Base-by-base conservation (phyloP, 2,888 invertebrate genomes). In the Osedax frankpressi region DNA sequence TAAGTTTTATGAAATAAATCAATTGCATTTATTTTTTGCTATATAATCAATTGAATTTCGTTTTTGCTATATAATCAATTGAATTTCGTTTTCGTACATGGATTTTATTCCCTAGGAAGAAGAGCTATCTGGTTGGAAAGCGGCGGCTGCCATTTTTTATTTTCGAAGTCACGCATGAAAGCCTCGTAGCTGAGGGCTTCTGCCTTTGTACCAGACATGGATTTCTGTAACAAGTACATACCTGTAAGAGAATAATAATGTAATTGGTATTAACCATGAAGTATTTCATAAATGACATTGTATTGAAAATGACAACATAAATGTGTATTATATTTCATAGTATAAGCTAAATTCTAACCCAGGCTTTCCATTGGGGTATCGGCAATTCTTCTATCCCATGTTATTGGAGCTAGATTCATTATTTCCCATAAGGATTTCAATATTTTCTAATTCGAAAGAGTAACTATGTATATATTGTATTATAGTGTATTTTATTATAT, bases 101-200 rank as follows among this genome's bases (percentile, higher is more conserved):
- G n/a, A 44, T 44, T 19, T 44, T 44, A 44, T 24, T 72, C 71
- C 3, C 71, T 76, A 19, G 82, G 81, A 28, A 82, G 75, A 62
- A 81, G 80, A 19, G 81, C 77, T 72, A 81, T 80, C 75, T 81
- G 79, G 74, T 82, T 83, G 29, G 81, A 76, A n/a, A 83, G 75
- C 3, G 81, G 81, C n/a, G 83, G 82, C 74, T 78, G 80, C 82
- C 83, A 83, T 73, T 81, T 82, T 1, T 78, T 77, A 44, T 79
- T 79, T 29, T 78, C 76, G 69, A 75, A 75, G 72, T 79, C 77
- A 29, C 77, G 73, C 30, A 79, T 75, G 75, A 81, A 82, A 75
- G 79, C 77, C 30, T 78, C 76, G 76, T 77, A 80, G 0, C 80
- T 81, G 60, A 81, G 77, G 6, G 79, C 76, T 75, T 82, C 81